Base-by-base conservation (phyloP, 2,888 invertebrate genomes). In the Drepanosiphum platanoidis region DNA sequence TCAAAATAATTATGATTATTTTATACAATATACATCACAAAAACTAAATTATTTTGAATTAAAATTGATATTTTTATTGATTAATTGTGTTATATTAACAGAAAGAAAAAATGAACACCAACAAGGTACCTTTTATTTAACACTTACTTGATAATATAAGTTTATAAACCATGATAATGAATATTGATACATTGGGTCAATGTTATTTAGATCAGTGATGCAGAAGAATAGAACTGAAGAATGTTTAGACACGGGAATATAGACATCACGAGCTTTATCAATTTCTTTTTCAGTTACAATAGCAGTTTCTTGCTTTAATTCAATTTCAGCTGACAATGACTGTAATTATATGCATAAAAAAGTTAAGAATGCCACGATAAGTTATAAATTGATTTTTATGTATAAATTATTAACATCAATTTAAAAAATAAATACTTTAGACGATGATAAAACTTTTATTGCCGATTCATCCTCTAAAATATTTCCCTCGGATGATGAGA, bases 141-240 rank as follows among this genome's bases (percentile, higher is more conserved):
- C 22, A 77, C 87, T 87, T 88, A 91, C 91, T 89, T 90, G 90
- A 87, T 94, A 92, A 90, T 97, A 97, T 2, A 97, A 92, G 90
- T 96, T 95, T 88, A 97, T 94, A 90, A 97, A 97, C 97, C 97
- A 96, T 13, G 91, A 92, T 86, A 98, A 91, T 0, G 97, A 97
- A 89, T 97, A 98, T 90, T 97, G 97, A 90, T 98, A 98, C 97
- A 98, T 97, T 0, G 97, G 96, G 89, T 98, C 96, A 86, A 98
- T 95, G 88, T 94, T 94, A 0, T 95, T 93, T 89, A 98, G 90
- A 88, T 97, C 97, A 0, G 95, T 94, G 87, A 98, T 96, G 89
- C 97, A 97, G 91, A 98, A 97, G 92, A 97, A 98, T 68, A 98
- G 91, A 86, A 96, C 93, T 0, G 96, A 93, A 58, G 95, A 94